These are phyloP conservation scores for Teinopalpus imperialis DNA, from an alignment of 2,888 invertebrate species.

Conservation along the genomic window DNA sequence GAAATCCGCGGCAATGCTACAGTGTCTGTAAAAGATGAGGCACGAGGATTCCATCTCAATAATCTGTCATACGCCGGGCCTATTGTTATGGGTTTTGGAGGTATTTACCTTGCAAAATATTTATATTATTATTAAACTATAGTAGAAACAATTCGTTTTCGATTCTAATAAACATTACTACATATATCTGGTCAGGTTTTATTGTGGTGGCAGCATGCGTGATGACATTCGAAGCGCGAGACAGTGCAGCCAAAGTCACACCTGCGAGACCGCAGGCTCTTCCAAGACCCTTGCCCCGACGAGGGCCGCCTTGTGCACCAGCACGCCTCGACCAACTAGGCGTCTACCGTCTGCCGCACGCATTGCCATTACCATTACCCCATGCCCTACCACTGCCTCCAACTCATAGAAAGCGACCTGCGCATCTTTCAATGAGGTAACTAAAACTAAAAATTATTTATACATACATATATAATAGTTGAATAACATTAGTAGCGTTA, in stretches of 20 bases:
- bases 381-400: conserved; percentile 70
- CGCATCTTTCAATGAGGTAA: conserved; percentile 59
- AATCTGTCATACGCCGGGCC: conserved; percentile 98
- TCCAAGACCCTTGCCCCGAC: conserved; percentile 75
- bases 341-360: conserved; percentile 84
- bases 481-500: no score
- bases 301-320: conserved; percentile 72
- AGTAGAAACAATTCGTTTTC: neutral
- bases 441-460: no score
- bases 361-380: conserved; percentile 61
- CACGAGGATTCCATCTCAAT: conserved; percentile 91
- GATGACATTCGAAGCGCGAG: conserved; percentile 98
- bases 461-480: no score
- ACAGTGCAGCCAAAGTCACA: conserved; percentile 93
- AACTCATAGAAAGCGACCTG: conserved; percentile 68
- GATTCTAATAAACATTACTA: conserved; percentile 1
- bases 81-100: conserved; percentile 98
- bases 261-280: conserved; percentile 85
- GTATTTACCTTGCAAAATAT: conserved; percentile 58
- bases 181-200: conserved; percentile 85
- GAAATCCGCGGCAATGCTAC: conserved; percentile 91
- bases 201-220: conserved; percentile 98
- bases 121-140: neutral
- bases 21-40: conserved; percentile 90
- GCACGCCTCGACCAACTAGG: conserved; percentile 86